Evolutionary conservation across 1,140 invertebrate genomes (phyloP).

Genomic region (Aphidius ervi): DNA sequence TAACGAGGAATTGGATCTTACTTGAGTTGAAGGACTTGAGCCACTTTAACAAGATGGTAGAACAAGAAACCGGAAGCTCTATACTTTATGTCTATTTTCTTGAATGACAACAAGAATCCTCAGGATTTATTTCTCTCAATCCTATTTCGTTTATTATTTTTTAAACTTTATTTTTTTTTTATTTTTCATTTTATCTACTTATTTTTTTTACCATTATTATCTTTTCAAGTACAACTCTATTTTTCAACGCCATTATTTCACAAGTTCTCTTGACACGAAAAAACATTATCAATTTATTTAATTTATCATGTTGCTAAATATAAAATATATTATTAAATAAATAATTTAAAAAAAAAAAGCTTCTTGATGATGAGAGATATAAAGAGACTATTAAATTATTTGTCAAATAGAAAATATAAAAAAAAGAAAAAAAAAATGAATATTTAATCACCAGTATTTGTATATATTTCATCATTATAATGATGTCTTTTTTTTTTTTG

Average conservation of each 20-base stretch:
- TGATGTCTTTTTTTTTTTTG: too few relatives aligned
- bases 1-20: not conserved
- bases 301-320: too few relatives aligned
- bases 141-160: not conserved
- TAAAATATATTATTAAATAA: too few relatives aligned
- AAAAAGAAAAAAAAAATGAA: too few relatives aligned
- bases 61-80: constrained; percentile 13
- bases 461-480: too few relatives aligned
- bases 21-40: not conserved
- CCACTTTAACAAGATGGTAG: not conserved
- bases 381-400: too few relatives aligned
- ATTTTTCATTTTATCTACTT: not conserved
- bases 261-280: not conserved
- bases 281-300: too few relatives aligned
- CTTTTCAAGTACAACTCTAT: not conserved
- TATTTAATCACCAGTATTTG: too few relatives aligned
- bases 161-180: not conserved
- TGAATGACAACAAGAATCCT: not conserved
- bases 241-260: not conserved
- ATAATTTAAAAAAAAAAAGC: too few relatives aligned
- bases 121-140: constrained; percentile 1
- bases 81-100: not conserved
- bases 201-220: not conserved
- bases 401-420: too few relatives aligned
- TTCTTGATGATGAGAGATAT: too few relatives aligned